phyloP scores from a whole-genome alignment of 2,888 invertebrate genomes.

The Hirtodrosophila cameraria region DNA sequence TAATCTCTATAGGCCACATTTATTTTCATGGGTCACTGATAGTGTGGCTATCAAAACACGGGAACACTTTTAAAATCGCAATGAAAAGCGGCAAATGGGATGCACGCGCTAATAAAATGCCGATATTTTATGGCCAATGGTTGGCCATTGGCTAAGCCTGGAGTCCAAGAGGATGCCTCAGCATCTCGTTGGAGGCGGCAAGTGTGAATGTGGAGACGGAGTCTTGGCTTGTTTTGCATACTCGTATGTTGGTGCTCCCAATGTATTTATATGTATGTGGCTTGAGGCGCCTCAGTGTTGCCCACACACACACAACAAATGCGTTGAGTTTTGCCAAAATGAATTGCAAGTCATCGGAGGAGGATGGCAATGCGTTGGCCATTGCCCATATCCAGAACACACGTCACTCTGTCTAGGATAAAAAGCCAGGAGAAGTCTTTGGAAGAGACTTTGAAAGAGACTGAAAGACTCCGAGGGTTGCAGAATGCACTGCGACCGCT shows the following conservation, averaged over 20 bases:
- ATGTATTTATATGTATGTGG: constrained; percentile 9
- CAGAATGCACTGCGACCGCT: constrained; percentile 67
- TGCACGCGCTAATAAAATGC: constrained; percentile 81
- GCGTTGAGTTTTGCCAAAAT: constrained; percentile 57
- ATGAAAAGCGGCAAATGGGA: constrained; percentile 80
- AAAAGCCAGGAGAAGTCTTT: constrained; percentile 44
- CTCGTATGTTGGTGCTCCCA: constrained; percentile 28
- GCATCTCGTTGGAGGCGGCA: constrained; percentile 58
- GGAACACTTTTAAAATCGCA: constrained; percentile 82
- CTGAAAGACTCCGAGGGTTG: constrained; percentile 29
- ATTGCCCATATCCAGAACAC: constrained; percentile 75
- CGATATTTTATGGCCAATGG: constrained; percentile 75
- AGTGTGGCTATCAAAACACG: constrained; percentile 81
- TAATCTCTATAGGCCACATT: constrained; percentile 82
- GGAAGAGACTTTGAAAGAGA: constrained; percentile 6
- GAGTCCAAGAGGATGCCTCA: constrained; percentile 14
- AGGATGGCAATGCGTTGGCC: constrained; percentile 38
- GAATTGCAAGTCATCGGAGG: constrained; percentile 79
- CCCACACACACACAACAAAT: constrained; percentile 57
- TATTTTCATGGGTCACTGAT: constrained; percentile 82
- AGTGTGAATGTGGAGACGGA: constrained; percentile 72
- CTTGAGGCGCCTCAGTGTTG: constrained; percentile 52
- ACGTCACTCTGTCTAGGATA: constrained; percentile 80
- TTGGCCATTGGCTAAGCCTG: constrained; percentile 20
- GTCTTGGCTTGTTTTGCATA: constrained; percentile 62